A percentile compares a stretch with the other conserved stretches of the same genome.
Conservation (phyloP, 1,140 invertebrate genomes). For the Paracyclopina nana region DNA sequence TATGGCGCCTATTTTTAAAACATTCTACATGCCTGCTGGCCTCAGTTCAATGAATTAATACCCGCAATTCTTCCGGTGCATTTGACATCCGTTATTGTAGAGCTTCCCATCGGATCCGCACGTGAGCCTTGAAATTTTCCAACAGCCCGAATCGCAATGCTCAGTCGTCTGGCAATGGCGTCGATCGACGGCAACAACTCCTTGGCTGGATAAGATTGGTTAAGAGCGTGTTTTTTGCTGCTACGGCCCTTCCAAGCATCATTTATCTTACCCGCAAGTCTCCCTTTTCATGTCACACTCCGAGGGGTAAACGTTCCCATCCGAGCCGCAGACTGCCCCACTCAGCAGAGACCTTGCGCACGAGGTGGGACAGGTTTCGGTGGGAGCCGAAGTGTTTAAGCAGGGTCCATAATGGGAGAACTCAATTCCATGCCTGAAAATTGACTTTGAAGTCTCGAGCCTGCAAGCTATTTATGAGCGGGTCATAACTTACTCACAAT, state of each 20-base stretch:
- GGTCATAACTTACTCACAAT: constrained; percentile 39
- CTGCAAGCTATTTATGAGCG: neutral
- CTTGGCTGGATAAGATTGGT: constrained; percentile 30
- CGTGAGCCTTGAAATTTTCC: constrained; percentile 64
- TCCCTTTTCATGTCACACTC: constrained; percentile 77
- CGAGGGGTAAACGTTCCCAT: constrained; percentile 79
- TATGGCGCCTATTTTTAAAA: constrained; percentile 45
- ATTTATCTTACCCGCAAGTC: constrained; percentile 51
- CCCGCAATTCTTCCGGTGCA: constrained; percentile 80
- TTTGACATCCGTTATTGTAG: constrained; percentile 74
- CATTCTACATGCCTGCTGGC: constrained; percentile 1
- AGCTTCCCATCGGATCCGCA: constrained; percentile 77
- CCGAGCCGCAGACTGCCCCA: constrained; percentile 58
- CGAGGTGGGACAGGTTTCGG: constrained; percentile 66
- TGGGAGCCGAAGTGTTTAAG: constrained; percentile 63
- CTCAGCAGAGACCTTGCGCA: constrained; percentile 59
- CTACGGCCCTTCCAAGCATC: no score
- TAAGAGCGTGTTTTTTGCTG: no score
- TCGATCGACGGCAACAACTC: constrained; percentile 49
- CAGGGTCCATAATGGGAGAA: constrained; percentile 62
- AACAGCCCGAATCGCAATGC: constrained; percentile 70
- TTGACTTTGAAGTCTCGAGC: neutral
- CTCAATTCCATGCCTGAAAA: constrained; percentile 30
- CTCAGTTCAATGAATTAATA: constrained; percentile 33
- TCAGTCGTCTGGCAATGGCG: constrained; percentile 77